Conservation (phyloP, 2,113 vertebrate genomes). For the Callospermophilus lateralis region DNA sequence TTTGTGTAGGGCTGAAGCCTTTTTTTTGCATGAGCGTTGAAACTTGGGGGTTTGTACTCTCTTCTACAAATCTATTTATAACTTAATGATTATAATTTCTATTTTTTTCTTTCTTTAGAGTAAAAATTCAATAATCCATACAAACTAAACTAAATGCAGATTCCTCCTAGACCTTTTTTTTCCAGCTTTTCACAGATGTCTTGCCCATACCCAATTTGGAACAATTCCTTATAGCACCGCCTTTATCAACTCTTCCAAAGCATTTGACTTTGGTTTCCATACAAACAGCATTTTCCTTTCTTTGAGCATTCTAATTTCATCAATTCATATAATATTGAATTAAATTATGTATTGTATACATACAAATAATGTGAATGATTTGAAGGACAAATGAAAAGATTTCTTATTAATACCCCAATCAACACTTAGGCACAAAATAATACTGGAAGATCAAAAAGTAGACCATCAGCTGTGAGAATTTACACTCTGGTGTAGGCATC, state of each 20-base stretch:
- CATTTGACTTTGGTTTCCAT: not conserved
- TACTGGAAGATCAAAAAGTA: not conserved
- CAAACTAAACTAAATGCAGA: not conserved
- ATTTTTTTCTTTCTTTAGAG: conserved; percentile 17
- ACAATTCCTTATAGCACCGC: conserved; percentile 17
- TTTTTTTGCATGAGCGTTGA: not conserved
- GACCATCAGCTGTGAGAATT: not conserved
- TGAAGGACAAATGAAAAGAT: not conserved
- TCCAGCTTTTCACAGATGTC: not conserved
- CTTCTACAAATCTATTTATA: not conserved
- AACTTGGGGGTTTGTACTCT: not conserved
- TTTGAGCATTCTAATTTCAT: not conserved
- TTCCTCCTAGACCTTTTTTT: not conserved
- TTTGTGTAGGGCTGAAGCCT: not conserved
- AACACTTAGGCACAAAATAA: not conserved
- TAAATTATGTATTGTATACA: not conserved
- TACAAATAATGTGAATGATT: not conserved
- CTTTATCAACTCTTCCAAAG: conserved; percentile 24
- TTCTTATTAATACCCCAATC: not conserved
- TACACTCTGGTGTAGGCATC: not conserved
- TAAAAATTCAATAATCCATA: not conserved
- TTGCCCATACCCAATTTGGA: not conserved
- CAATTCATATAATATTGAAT: not conserved
- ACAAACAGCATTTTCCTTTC: not conserved
- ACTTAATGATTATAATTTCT: not conserved